A percentile compares a stretch with the other conserved stretches of the same genome.
Evolutionary conservation across 1,140 invertebrate genomes (phyloP).

Genomic region (Orius laevigatus): DNA sequence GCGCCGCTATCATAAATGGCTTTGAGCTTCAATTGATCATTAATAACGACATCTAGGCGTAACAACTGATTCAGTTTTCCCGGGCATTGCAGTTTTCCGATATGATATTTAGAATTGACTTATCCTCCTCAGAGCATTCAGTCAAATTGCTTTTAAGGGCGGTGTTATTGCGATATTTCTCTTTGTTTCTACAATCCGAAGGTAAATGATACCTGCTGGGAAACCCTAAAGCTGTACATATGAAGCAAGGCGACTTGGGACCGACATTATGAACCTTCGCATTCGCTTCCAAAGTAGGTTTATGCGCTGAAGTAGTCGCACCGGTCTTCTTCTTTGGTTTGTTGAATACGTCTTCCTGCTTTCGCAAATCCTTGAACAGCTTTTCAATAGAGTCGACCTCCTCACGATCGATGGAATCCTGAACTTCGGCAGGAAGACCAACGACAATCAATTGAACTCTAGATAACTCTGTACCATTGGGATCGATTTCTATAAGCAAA

Average conservation of each 20-base stretch:
- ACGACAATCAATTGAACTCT: neutral
- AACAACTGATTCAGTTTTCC: slow-evolving; percentile 4
- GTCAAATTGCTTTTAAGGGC: neutral
- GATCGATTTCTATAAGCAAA: slow-evolving; percentile 2
- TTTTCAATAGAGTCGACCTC: slow-evolving; percentile 5
- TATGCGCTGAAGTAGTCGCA: neutral
- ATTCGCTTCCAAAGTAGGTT: neutral
- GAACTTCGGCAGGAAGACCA: neutral
- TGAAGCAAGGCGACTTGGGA: slow-evolving; percentile 4
- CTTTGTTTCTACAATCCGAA: slow-evolving; percentile 4
- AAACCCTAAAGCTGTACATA: slow-evolving; percentile 1
- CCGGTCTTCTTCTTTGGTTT: neutral
- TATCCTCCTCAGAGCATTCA: neutral
- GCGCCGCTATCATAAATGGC: slow-evolving; percentile 7
- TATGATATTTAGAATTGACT: neutral
- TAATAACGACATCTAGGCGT: slow-evolving; percentile 2
- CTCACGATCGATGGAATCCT: neutral
- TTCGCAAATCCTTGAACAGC: slow-evolving; percentile 1
- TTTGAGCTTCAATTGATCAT: slow-evolving; percentile 1
- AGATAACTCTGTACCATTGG: neutral
- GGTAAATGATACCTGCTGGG: slow-evolving; percentile 2
- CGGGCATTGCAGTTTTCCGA: neutral
- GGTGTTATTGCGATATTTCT: neutral
- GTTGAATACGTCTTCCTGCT: neutral
- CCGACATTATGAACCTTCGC: neutral